These are phyloP conservation scores for Gasteruption jaculator DNA, from an alignment of 2,888 invertebrate species.

Conservation along the genomic window DNA sequence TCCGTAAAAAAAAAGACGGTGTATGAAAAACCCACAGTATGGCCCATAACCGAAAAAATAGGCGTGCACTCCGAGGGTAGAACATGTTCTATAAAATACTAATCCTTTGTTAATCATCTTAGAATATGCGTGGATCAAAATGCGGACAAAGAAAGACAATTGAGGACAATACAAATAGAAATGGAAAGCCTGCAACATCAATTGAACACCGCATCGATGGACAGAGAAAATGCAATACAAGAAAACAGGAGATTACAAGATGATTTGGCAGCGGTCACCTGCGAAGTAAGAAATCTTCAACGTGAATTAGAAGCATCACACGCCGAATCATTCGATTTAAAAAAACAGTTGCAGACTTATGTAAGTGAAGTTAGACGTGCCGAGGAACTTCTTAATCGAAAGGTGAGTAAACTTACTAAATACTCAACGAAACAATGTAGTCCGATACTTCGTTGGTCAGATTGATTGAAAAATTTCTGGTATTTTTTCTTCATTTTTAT, in stretches of 20 bases:
- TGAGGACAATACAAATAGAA: constrained; percentile 50
- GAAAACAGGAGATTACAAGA: constrained; percentile 74
- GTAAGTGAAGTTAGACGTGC: constrained; percentile 76
- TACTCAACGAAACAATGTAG: constrained; percentile 9
- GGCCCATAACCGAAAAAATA: too few relatives aligned
- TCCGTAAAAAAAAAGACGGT: too few relatives aligned
- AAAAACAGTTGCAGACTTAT: constrained; percentile 75
- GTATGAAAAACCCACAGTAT: too few relatives aligned
- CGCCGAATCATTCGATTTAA: constrained; percentile 69
- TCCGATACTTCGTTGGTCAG: too few relatives aligned
- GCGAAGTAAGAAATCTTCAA: constrained; percentile 60
- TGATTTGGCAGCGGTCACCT: constrained; percentile 63
- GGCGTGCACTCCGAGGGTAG: too few relatives aligned
- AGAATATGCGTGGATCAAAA: constrained; percentile 41
- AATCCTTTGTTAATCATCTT: too few relatives aligned
- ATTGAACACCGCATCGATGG: constrained; percentile 56
- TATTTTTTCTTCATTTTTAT: too few relatives aligned
- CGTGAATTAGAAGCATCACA: constrained; percentile 67
- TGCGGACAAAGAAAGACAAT: constrained; percentile 40
- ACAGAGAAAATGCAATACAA: constrained; percentile 59
- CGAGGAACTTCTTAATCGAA: constrained; percentile 70
- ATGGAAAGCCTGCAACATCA: constrained; percentile 59
- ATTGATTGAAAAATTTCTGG: too few relatives aligned
- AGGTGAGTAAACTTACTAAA: constrained; percentile 54
- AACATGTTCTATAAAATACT: too few relatives aligned